Evolutionary conservation across 2,888 invertebrate genomes (phyloP).

Genomic region (Calameuta filiformis): DNA sequence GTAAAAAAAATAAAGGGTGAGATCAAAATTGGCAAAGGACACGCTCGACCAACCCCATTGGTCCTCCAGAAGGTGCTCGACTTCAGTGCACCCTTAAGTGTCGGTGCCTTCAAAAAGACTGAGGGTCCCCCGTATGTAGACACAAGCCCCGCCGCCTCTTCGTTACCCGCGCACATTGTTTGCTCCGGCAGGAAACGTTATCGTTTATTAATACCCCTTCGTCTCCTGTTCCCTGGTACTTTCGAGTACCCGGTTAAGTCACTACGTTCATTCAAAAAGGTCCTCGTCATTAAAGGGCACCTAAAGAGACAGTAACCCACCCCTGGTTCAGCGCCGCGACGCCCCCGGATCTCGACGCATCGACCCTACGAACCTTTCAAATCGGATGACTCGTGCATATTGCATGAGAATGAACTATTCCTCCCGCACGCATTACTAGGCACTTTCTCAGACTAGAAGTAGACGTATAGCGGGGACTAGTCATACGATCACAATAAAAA

Average conservation of each 20-base stretch:
- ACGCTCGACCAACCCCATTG: background rate
- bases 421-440: too few species aligned
- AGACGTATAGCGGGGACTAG: too few species aligned
- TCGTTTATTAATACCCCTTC: background rate
- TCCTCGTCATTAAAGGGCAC: background rate
- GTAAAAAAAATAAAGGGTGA: background rate
- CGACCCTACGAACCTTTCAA: too few species aligned
- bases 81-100: background rate
- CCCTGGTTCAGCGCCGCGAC: too few species aligned
- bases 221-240: too few species aligned
- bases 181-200: background rate
- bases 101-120: conserved; percentile 6
- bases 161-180: background rate
- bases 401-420: too few species aligned
- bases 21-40: background rate
- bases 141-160: background rate
- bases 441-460: too few species aligned
- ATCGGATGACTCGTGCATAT: too few species aligned
- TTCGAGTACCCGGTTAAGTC: too few species aligned
- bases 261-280: background rate
- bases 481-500: too few species aligned
- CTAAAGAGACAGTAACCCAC: too few species aligned
- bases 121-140: background rate
- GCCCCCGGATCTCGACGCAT: too few species aligned
- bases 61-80: background rate